phyloP scores from a whole-genome alignment of 2,113 vertebrate genomes.

The Aix galericulata region DNA sequence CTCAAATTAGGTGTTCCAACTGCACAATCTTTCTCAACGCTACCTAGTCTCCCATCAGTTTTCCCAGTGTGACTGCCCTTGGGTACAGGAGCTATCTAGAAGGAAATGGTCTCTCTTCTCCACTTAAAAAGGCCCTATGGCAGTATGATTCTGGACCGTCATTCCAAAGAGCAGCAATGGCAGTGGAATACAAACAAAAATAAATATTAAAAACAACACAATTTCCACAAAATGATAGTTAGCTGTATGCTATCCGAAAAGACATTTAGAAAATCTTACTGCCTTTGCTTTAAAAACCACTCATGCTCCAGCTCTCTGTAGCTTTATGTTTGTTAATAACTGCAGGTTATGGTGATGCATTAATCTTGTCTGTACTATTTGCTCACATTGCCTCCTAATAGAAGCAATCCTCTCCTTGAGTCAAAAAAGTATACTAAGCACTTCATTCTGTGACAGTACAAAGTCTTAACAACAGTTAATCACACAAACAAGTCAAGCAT shows the following conservation, averaged over 20 bases:
- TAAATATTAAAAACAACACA: not conserved
- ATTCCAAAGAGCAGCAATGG: not conserved
- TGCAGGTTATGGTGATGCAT: not conserved
- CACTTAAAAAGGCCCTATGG: not conserved
- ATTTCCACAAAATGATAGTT: not conserved
- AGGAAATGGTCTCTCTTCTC: not conserved
- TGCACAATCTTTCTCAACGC: not conserved
- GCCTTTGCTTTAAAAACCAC: not conserved
- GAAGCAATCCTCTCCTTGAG: not conserved
- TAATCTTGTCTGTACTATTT: not conserved
- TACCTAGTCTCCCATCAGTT: not conserved
- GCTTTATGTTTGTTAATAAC: not conserved
- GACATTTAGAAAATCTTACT: not conserved
- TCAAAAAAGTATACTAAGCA: not conserved
- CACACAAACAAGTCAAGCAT: not conserved
- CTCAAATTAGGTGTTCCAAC: not conserved
- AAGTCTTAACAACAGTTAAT: not conserved
- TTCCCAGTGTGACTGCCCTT: not conserved
- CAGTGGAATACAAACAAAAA: not conserved
- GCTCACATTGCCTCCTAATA: not conserved
- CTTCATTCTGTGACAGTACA: not conserved
- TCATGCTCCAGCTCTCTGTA: not conserved
- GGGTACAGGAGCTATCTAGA: not conserved
- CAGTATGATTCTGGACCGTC: fast-evolving
- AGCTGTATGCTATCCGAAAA: not conserved